Percentiles rank a stretch among this genome's conserved stretches.
phyloP scores from a whole-genome alignment of 2,888 invertebrate genomes.

The Seira sanloemensis region DNA sequence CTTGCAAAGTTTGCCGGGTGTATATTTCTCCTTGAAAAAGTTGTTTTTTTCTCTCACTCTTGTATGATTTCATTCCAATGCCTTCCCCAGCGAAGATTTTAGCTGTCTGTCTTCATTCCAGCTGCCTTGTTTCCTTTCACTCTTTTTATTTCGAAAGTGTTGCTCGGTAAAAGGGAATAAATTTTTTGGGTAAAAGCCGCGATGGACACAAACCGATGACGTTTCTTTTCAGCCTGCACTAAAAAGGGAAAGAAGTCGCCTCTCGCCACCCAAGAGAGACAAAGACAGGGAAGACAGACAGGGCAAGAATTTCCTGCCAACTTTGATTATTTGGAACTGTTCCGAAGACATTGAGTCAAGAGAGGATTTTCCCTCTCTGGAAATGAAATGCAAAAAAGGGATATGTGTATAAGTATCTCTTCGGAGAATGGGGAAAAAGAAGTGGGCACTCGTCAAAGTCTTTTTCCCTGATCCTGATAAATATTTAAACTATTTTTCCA shows the following conservation, averaged over 20 bases:
- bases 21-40: slow-evolving; percentile 17
- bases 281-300: slow-evolving; percentile 5
- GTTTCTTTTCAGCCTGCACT: slow-evolving; percentile 22
- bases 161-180: slow-evolving; percentile 34
- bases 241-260: too few species aligned
- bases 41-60: slow-evolving; percentile 25
- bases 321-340: slow-evolving; percentile 56
- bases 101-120: slow-evolving; percentile 53
- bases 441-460: not conserved
- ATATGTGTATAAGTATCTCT: too few species aligned
- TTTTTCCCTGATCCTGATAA: slow-evolving; percentile 24
- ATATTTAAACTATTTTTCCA: slow-evolving; percentile 29
- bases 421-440: not conserved
- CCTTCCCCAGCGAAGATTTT: not conserved
- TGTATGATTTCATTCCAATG: too few species aligned
- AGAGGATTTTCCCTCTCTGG: not conserved
- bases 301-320: slow-evolving; percentile 57
- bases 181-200: slow-evolving; percentile 32
- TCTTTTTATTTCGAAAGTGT: slow-evolving; percentile 31
- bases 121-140: slow-evolving; percentile 45
- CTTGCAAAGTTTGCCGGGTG: slow-evolving; percentile 1
- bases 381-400: not conserved
- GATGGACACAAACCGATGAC: slow-evolving; percentile 48
- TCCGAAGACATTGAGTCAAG: slow-evolving; percentile 15
- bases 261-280: slow-evolving; percentile 36